Conservation (phyloP, 2,113 vertebrate genomes). For the Sporophila hypoxantha region DNA sequence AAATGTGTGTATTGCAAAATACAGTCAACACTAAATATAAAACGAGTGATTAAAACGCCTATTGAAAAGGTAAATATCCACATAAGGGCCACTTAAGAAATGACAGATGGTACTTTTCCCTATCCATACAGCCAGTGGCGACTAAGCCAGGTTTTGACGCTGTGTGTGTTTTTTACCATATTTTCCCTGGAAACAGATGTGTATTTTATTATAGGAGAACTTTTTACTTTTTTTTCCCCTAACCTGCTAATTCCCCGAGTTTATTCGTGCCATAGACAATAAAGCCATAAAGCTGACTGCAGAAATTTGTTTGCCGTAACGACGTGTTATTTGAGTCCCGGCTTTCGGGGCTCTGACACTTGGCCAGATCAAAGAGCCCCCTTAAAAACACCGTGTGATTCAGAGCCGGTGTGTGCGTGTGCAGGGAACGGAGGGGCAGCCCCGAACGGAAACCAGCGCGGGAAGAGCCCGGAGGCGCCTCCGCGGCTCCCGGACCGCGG, state of each 20-base stretch:
- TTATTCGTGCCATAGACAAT: slow-evolving; percentile 45
- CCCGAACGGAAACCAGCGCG: neutral
- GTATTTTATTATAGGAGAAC: slow-evolving; percentile 9
- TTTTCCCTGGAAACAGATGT: slow-evolving; percentile 48
- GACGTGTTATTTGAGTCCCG: slow-evolving; percentile 53
- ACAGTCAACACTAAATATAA: neutral
- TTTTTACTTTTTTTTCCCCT: neutral
- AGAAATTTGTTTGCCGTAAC: slow-evolving; percentile 52
- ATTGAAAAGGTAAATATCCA: neutral
- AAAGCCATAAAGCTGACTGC: slow-evolving; percentile 46
- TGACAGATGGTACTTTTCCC: neutral
- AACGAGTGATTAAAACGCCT: neutral
- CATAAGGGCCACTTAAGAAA: neutral
- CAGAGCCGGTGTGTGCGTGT: neutral
- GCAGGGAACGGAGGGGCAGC: neutral
- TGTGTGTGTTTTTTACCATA: neutral
- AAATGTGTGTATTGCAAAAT: neutral
- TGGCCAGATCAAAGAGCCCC: slow-evolving; percentile 38
- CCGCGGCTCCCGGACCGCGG: neutral
- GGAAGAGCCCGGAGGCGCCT: neutral
- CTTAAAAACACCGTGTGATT: neutral
- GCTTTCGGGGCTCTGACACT: slow-evolving; percentile 35
- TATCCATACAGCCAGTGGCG: neutral
- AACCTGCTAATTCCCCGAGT: slow-evolving; percentile 43
- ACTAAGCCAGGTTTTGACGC: neutral